Evolutionary conservation across 23 tunicate species (phyloP), one percentile per base, ranked within the genome.

Genomic region (Styela plicata): DNA sequence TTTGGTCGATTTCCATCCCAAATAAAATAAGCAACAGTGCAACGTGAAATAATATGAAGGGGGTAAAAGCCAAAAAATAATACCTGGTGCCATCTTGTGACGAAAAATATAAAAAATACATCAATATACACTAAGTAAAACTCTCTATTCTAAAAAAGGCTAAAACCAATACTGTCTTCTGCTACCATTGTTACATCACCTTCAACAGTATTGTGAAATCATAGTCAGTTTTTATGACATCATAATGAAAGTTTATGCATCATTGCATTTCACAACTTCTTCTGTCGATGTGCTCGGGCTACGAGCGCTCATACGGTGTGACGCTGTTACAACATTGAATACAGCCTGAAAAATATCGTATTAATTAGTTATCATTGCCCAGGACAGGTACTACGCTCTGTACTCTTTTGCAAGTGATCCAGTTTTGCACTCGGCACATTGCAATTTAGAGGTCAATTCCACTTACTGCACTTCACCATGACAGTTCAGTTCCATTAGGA

Each of bases 241-340:
- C n/a, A n/a, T n/a, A n/a, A n/a, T n/a, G n/a, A n/a, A n/a, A n/a
- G n/a, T n/a, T n/a, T n/a, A n/a, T 44, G 7, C 57, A 44, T 44
- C 57, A 44, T 7, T 44, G 13, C 7, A 13, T 13, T 44, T 44
- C 57, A 44, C 57, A 5, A 13, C 10, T 44, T 44, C 57, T 44
- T 66, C 71, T 28, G 71, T 28, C 30, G 71, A 66, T 5, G 30
- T 26, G 71, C 31, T 28, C 71, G 71, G 71, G 71, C 71, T 66
- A 10, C 31, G 71, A 5, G 31, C 71, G 17, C 71, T 66, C 31
- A 66, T 66, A 17, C 71, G 71, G 16, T 28, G 5, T 17, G 71
- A 66, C 16, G 71, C 71, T 26, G 71, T 17, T 10, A 66, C 71
- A 66, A 66, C 71, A 17, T 66, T 66, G 30, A 66, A 66, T 5